Evolutionary conservation across 2,888 invertebrate species (phyloP).

Genomic region (Drosophila nr. perissopoda): DNA sequence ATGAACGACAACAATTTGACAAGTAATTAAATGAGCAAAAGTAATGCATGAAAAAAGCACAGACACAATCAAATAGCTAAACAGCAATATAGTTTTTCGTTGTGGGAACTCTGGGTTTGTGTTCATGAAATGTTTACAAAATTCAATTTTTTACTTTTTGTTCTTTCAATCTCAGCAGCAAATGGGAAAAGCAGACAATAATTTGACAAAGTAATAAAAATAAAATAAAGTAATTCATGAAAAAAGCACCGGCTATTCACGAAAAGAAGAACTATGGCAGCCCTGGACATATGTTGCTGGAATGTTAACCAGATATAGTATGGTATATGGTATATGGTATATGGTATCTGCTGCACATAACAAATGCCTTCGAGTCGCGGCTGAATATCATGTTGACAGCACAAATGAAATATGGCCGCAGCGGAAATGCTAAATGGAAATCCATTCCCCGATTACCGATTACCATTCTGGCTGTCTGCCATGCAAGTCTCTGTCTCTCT

Average conservation of each 20-base stretch:
- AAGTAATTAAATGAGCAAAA: neutral
- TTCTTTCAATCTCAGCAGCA: conserved; percentile 19
- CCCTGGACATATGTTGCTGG: neutral
- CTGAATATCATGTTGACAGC: conserved; percentile 40
- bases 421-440: conserved; percentile 72
- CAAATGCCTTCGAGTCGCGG: conserved; percentile 15
- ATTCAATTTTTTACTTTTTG: conserved; percentile 58
- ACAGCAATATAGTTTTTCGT: neutral
- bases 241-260: neutral
- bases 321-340: neutral
- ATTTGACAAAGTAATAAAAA: neutral
- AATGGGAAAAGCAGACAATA: neutral
- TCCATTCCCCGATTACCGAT: conserved; percentile 55
- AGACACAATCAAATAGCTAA: no score
- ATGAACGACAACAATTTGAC: neutral
- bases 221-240: neutral
- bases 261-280: neutral
- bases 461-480: conserved; percentile 38
- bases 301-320: conserved; percentile 21
- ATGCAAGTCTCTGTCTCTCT: conserved; percentile 1
- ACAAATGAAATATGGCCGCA: conserved; percentile 70
- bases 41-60: neutral
- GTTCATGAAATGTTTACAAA: conserved; percentile 44
- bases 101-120: neutral
- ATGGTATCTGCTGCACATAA: conserved; percentile 10